These are phyloP conservation scores for Odontothrips loti DNA, from an alignment of 2,888 invertebrate species.

Conservation along the genomic window DNA sequence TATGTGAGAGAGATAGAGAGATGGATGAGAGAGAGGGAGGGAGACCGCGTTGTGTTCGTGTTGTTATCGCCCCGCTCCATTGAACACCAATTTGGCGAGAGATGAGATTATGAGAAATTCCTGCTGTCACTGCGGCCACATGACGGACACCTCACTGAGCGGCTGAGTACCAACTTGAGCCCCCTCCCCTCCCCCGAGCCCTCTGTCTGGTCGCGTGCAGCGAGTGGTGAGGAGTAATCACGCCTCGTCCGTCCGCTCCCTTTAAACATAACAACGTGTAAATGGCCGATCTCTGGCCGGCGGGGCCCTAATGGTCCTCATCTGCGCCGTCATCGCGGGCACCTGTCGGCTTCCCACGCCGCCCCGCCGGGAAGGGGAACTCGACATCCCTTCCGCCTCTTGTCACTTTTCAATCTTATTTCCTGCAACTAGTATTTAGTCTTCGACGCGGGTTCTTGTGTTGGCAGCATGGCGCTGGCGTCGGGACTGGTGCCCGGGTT, in stretches of 20 bases:
- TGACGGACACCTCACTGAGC: no score
- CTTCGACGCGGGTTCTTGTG: no score
- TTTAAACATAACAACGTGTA: slow-evolving; percentile 14
- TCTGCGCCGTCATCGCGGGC: background rate
- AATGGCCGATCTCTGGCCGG: background rate
- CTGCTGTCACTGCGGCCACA: no score
- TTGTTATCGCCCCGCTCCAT: no score
- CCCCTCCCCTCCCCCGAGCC: no score
- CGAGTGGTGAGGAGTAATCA: background rate
- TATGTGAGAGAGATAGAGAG: no score
- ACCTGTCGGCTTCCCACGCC: background rate
- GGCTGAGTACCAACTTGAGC: no score
- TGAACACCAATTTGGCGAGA: no score
- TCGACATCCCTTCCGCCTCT: background rate
- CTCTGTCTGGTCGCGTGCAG: background rate
- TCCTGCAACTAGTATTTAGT: background rate
- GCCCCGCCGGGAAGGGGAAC: background rate
- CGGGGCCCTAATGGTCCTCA: background rate
- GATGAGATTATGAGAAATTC: no score
- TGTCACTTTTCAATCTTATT: background rate
- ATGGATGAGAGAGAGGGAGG: no score
- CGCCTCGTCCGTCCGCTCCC: background rate
- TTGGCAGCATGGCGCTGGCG: slow-evolving; percentile 35
- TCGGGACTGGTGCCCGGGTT: slow-evolving; percentile 34
- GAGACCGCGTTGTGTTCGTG: no score